Percentiles rank a stretch among this genome's conserved stretches.
Evolutionary conservation across 2,888 invertebrate species (phyloP).

Genomic region (Nectonema munidae): DNA sequence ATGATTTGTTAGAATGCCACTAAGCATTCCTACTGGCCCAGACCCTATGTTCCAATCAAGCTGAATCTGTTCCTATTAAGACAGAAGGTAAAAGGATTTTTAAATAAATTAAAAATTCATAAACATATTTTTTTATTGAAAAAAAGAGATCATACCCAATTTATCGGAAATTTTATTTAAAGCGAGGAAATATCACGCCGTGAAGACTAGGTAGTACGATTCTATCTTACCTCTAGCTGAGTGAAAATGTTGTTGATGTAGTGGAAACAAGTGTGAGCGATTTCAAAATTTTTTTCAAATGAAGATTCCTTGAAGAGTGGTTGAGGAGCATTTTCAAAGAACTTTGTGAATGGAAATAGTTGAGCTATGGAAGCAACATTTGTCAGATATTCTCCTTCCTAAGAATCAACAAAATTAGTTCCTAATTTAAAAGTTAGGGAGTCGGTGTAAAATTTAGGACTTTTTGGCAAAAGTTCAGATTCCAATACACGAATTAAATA

Average conservation of each 20-base stretch:
- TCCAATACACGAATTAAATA: too few relatives aligned
- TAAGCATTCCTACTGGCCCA: too few relatives aligned
- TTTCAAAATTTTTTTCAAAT: conserved; percentile 47
- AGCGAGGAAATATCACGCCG: too few relatives aligned
- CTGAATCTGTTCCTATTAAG: neutral
- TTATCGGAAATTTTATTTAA: too few relatives aligned
- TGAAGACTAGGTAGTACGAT: too few relatives aligned
- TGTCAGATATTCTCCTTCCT: too few relatives aligned
- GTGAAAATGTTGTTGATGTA: conserved; percentile 78
- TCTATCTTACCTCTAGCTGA: conserved; percentile 51
- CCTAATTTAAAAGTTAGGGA: too few relatives aligned
- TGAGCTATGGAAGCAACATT: conserved; percentile 31
- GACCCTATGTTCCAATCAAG: too few relatives aligned
- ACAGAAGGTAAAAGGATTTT: neutral
- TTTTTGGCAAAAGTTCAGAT: too few relatives aligned
- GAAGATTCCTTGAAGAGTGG: conserved; percentile 43
- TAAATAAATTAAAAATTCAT: neutral
- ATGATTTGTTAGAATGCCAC: too few relatives aligned
- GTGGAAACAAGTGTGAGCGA: conserved; percentile 61
- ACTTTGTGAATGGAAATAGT: conserved; percentile 66
- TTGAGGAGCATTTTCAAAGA: conserved; percentile 65
- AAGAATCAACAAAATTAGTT: too few relatives aligned
- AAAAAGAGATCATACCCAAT: neutral
- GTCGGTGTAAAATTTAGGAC: too few relatives aligned
- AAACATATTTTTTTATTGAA: neutral